Evolutionary conservation across 2,113 vertebrate genomes (phyloP).

Genomic region (Bujurquina vittata): DNA sequence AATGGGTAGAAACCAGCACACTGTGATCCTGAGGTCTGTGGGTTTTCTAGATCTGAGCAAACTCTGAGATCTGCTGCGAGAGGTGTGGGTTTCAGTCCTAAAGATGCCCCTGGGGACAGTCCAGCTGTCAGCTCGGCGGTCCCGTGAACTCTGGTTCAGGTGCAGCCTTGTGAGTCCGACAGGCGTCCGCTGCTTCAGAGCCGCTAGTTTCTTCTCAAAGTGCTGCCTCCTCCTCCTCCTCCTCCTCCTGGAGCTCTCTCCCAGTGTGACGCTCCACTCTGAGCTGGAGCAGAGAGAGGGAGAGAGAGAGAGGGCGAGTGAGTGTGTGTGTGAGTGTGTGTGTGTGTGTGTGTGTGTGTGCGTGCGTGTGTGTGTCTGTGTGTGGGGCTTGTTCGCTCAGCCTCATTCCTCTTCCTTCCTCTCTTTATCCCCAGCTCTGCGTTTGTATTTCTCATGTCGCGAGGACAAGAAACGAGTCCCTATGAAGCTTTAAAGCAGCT

Average conservation of each 20-base stretch:
- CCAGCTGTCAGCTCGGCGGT: background rate
- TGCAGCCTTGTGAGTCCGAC: slow-evolving; percentile 4
- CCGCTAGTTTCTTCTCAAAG: slow-evolving; percentile 31
- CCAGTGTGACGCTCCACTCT: background rate
- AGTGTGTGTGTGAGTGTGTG: background rate
- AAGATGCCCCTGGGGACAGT: slow-evolving; percentile 11
- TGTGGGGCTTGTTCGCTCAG: slow-evolving; percentile 55
- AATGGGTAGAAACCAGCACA: background rate
- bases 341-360: background rate
- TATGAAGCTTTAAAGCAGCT: background rate
- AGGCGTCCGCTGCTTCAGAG: background rate
- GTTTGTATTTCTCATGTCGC: background rate
- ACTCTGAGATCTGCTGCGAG: background rate
- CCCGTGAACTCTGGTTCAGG: background rate
- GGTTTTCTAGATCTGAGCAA: background rate
- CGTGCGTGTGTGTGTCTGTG: slow-evolving; percentile 7
- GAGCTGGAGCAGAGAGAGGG: background rate
- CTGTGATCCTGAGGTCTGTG: background rate
- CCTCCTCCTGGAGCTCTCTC: background rate
- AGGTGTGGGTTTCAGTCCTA: slow-evolving; percentile 12
- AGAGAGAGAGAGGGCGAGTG: background rate
- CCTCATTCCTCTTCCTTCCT: slow-evolving; percentile 50
- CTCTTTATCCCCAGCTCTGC: slow-evolving; percentile 4
- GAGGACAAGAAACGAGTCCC: background rate
- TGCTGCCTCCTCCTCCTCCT: slow-evolving; percentile 21